Conservation (phyloP, 2,113 vertebrate genomes). For the Osmerus mordax region DNA sequence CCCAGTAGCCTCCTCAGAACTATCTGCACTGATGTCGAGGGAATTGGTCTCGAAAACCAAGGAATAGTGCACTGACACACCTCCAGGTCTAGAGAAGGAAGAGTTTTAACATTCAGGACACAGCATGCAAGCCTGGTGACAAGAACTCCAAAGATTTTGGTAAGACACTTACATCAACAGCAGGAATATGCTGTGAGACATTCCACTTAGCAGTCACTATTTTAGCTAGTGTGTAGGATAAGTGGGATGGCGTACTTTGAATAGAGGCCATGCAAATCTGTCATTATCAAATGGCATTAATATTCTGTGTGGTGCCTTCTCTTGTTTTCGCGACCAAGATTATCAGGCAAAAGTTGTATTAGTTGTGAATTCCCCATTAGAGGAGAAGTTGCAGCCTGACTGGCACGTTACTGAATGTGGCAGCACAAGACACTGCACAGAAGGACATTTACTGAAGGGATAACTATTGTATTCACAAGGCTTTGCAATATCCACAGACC, state of each 20-base stretch:
- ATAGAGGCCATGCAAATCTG: neutral
- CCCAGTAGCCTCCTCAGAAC: constrained; percentile 53
- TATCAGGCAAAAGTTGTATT: constrained; percentile 20
- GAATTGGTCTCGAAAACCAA: constrained; percentile 76
- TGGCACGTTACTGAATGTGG: constrained; percentile 40
- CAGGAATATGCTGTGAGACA: too few species aligned
- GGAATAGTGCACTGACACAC: constrained; percentile 73
- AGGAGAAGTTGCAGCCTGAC: constrained; percentile 33
- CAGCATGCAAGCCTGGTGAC: neutral
- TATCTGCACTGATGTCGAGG: constrained; percentile 51
- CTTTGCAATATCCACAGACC: constrained; percentile 18
- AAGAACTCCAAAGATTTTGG: too few species aligned
- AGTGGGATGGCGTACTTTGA: neutral
- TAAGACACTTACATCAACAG: too few species aligned
- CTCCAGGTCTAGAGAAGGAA: constrained; percentile 68
- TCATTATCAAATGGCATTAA: too few species aligned
- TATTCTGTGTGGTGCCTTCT: neutral
- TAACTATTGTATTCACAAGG: constrained; percentile 31
- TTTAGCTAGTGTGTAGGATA: neutral
- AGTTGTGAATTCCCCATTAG: constrained; percentile 46
- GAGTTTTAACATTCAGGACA: constrained; percentile 12
- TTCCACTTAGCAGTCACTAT: too few species aligned
- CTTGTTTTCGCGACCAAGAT: constrained; percentile 6
- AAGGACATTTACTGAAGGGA: constrained; percentile 27
- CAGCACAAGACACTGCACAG: constrained; percentile 30